phyloP scores from a whole-genome alignment of 2,888 invertebrate species.

The Psylliodes chrysocephalus region DNA sequence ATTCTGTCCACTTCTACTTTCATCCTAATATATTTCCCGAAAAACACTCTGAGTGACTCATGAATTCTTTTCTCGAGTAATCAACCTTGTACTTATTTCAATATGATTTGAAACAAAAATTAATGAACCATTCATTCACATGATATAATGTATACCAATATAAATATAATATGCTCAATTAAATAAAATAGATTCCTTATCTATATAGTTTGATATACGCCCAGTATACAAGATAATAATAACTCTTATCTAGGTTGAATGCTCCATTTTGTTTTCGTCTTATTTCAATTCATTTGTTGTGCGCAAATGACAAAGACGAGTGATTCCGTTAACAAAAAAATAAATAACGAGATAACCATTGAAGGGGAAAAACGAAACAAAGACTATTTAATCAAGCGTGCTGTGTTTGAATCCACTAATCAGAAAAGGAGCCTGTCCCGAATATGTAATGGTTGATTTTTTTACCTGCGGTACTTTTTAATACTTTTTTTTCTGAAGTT shows the following conservation, averaged over 20 bases:
- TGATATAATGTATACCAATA: not conserved
- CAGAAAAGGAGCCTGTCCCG: conserved; percentile 2
- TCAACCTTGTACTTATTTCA: too few relatives aligned
- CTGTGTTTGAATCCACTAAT: conserved; percentile 13
- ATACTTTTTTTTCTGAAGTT: not conserved
- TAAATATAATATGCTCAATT: not conserved
- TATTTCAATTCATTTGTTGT: not conserved
- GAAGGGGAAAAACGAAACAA: conserved; percentile 28
- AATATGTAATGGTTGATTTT: conserved; percentile 10
- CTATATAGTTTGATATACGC: not conserved
- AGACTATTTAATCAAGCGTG: conserved; percentile 26
- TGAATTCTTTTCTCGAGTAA: too few relatives aligned
- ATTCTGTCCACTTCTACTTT: too few relatives aligned
- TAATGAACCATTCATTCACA: too few relatives aligned
- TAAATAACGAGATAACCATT: conserved; percentile 14
- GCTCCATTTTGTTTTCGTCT: not conserved
- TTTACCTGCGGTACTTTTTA: conserved; percentile 7
- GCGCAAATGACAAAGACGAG: conserved; percentile 16
- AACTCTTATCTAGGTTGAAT: conserved; percentile 1
- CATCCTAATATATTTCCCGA: too few relatives aligned
- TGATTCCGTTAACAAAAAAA: conserved; percentile 1
- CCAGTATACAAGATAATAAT: not conserved
- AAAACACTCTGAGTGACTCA: too few relatives aligned
- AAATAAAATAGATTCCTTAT: not conserved
- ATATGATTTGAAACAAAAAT: too few relatives aligned